Conservation (phyloP, 2,797 vertebrate species). For the Scomberomorus guttatus region DNA sequence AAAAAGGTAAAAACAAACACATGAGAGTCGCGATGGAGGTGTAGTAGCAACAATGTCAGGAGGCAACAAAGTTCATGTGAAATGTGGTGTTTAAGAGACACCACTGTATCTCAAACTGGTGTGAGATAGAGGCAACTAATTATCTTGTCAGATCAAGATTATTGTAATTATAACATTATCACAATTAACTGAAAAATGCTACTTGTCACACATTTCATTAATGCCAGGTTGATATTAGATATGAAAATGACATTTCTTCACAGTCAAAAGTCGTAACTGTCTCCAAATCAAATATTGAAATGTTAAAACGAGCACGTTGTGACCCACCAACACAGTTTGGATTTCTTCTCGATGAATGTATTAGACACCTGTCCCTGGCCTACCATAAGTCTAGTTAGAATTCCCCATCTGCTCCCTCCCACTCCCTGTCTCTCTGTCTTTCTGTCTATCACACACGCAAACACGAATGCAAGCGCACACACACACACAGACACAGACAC, state of each 20-base stretch:
- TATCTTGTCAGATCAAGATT: slow-evolving; percentile 13
- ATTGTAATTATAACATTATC: slow-evolving; percentile 29
- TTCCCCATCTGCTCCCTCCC: slow-evolving; percentile 59
- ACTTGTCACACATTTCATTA: slow-evolving; percentile 5
- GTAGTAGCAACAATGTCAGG: not conserved
- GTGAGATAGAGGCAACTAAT: slow-evolving; percentile 1
- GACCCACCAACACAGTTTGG: slow-evolving; percentile 35
- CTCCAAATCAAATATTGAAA: slow-evolving; percentile 16
- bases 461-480: slow-evolving; percentile 30
- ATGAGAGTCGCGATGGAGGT: not conserved
- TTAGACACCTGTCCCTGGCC: slow-evolving; percentile 46
- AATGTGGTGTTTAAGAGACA: slow-evolving; percentile 2
- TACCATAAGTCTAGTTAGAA: slow-evolving; percentile 65
- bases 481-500: slow-evolving; percentile 53
- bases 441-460: slow-evolving; percentile 21
- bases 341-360: slow-evolving; percentile 46
- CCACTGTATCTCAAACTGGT: not conserved
- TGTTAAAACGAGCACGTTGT: slow-evolving; percentile 12
- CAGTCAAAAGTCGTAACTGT: slow-evolving; percentile 13
- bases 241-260: slow-evolving; percentile 7
- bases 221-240: slow-evolving; percentile 10
- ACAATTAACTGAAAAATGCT: slow-evolving; percentile 3
- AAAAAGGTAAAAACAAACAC: not conserved
- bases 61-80: not conserved
- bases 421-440: slow-evolving; percentile 12